phyloP scores from a whole-genome alignment of 2,888 invertebrate species.

The Macroteleia sp. region DNA sequence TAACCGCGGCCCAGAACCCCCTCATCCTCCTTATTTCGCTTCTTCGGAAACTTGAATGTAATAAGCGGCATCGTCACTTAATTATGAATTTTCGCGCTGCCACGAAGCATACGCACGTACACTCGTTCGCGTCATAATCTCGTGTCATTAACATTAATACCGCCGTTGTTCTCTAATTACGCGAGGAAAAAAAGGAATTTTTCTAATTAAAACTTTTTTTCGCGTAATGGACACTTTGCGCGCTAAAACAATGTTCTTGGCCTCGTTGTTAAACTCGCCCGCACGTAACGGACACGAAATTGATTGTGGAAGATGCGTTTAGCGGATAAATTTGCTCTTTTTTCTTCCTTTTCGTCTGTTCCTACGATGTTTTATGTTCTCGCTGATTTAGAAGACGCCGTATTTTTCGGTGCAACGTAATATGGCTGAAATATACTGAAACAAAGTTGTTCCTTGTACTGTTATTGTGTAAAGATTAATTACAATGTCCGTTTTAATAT shows the following conservation, averaged over 20 bases:
- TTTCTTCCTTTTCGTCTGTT: background rate
- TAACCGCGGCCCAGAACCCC: constrained; percentile 75
- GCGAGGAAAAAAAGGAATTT: constrained; percentile 40
- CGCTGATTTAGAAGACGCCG: background rate
- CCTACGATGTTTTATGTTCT: background rate
- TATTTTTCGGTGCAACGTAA: background rate
- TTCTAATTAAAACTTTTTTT: constrained; percentile 64
- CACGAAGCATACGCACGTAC: constrained; percentile 65
- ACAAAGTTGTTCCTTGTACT: too few species aligned
- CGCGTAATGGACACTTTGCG: constrained; percentile 42
- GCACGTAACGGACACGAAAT: constrained; percentile 24
- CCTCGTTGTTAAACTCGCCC: constrained; percentile 10
- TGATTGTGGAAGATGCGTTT: constrained; percentile 31
- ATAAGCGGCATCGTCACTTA: constrained; percentile 79
- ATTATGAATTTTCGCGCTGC: constrained; percentile 79
- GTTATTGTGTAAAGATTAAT: too few species aligned
- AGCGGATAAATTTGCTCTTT: constrained; percentile 5
- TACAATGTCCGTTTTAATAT: too few species aligned
- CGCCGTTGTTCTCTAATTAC: constrained; percentile 56
- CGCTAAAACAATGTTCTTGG: constrained; percentile 34
- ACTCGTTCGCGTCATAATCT: constrained; percentile 58
- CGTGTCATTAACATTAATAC: constrained; percentile 62
- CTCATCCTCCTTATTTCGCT: constrained; percentile 73
- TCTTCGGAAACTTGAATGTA: constrained; percentile 78
- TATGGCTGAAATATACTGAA: too few species aligned